Conservation (phyloP, 2,888 invertebrate genomes). For the Standfussiana lucernea region DNA sequence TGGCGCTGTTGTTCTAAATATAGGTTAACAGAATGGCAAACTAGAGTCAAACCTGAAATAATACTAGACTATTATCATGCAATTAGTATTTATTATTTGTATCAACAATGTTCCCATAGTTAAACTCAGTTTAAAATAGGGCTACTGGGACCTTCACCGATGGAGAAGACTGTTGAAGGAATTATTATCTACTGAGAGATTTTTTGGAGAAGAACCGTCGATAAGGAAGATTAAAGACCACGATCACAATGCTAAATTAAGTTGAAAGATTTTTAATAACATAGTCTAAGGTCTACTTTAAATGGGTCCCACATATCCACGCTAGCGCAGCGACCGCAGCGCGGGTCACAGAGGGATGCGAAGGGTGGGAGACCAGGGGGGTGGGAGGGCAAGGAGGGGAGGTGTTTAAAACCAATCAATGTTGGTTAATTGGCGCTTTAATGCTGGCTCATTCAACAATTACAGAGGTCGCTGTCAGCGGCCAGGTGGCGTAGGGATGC, state of each 20-base stretch:
- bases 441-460: conserved; percentile 90
- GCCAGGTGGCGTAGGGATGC: conserved; percentile 68
- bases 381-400: conserved; percentile 60
- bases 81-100: conserved; percentile 3
- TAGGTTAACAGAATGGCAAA: neutral
- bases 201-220: neutral
- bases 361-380: conserved; percentile 1
- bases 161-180: neutral
- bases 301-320: conserved; percentile 24
- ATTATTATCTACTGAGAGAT: neutral
- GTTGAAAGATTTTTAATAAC: neutral
- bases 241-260: neutral
- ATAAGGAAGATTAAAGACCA: neutral
- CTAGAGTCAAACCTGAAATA: conserved; percentile 9
- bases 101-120: neutral
- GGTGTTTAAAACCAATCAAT: conserved; percentile 87
- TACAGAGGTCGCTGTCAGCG: conserved; percentile 81
- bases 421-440: conserved; percentile 89
- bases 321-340: conserved; percentile 59
- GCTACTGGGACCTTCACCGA: neutral
- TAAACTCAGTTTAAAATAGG: neutral
- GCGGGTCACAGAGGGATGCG: conserved; percentile 18
- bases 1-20: neutral
- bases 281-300: neutral
- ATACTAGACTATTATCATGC: conserved; percentile 17